Conservation (phyloP, 2,113 vertebrate genomes). For the Colossoma macropomum region DNA sequence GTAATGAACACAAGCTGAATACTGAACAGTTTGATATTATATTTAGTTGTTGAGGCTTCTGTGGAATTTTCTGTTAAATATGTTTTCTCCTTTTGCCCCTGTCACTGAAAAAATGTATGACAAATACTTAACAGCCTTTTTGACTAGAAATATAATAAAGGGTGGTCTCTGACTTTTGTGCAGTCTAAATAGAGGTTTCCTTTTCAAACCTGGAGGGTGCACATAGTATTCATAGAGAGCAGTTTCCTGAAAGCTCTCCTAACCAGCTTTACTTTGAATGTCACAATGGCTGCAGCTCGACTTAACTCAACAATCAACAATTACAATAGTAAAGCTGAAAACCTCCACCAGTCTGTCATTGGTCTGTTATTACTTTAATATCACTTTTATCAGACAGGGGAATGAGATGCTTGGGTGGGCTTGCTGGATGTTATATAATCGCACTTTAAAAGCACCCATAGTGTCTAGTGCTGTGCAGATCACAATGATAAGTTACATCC, state of each 20-base stretch:
- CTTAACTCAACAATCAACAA: neutral
- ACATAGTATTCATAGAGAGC: neutral
- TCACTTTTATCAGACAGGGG: constrained; percentile 28
- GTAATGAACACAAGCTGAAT: too few species aligned
- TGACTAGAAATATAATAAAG: too few species aligned
- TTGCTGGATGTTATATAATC: constrained; percentile 26
- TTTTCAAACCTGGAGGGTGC: neutral
- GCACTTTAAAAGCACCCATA: neutral
- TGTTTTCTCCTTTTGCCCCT: too few species aligned
- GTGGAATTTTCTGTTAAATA: too few species aligned
- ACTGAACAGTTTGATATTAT: neutral
- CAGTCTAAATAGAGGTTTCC: neutral
- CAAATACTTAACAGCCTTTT: too few species aligned
- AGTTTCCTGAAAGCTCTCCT: neutral
- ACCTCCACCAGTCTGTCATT: neutral
- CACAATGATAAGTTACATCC: neutral
- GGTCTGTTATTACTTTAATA: constrained; percentile 15
- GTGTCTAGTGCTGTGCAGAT: neutral
- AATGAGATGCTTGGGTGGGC: constrained; percentile 16
- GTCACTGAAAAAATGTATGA: too few species aligned
- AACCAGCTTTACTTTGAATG: neutral
- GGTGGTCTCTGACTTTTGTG: too few species aligned
- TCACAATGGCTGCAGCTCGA: neutral
- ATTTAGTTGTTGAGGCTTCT: neutral
- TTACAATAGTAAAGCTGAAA: neutral